Percentiles rank a stretch among this genome's conserved stretches.
These are phyloP conservation scores for Eleginops maclovinus DNA, from an alignment of 2,113 vertebrate species.

Conservation along the genomic window DNA sequence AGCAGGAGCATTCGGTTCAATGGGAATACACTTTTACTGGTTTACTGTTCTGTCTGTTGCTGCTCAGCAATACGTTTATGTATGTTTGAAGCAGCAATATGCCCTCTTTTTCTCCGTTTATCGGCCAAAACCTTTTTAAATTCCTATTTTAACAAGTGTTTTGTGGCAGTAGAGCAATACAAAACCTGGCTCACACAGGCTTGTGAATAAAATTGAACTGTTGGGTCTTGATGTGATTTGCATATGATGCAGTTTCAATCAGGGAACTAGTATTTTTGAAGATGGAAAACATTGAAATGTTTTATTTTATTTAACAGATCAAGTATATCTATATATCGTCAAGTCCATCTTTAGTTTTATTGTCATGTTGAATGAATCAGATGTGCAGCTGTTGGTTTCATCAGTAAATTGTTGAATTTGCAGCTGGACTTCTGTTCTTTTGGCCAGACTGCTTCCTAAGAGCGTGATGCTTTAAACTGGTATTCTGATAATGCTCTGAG, in stretches of 20 bases:
- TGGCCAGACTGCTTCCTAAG: background rate
- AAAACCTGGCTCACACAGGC: background rate
- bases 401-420: background rate
- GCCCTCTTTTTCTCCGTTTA: background rate
- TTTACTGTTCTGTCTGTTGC: background rate
- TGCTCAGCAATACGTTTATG: background rate
- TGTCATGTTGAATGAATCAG: background rate
- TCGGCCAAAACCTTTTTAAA: background rate
- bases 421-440: background rate
- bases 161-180: background rate
- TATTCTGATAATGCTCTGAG: constrained; percentile 39
- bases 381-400: background rate
- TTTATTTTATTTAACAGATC: too few relatives aligned
- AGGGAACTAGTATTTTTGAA: too few relatives aligned
- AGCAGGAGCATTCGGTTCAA: background rate
- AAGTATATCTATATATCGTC: background rate
- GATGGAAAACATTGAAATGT: too few relatives aligned
- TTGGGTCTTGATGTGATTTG: too few relatives aligned
- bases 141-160: background rate
- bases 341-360: background rate
- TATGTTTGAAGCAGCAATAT: background rate
- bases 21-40: constrained; percentile 14
- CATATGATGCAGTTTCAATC: too few relatives aligned
- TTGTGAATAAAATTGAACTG: too few relatives aligned
- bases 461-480: constrained; percentile 7